Conservation (phyloP, 2,888 invertebrate species). For the Apamea monoglypha region DNA sequence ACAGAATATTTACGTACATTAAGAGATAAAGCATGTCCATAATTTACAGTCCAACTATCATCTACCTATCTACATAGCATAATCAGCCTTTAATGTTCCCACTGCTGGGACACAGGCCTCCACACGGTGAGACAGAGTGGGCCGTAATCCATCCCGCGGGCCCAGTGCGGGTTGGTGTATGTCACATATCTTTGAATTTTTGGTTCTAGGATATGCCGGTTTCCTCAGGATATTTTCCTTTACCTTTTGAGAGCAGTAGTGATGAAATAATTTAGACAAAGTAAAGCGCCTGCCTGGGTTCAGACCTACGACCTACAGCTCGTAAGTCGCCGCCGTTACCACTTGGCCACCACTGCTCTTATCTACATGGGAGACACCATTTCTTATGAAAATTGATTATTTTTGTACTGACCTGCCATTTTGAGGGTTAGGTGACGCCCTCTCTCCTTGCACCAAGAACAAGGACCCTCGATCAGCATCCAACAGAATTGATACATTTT, state of each 20-base stretch:
- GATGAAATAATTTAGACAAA: background rate
- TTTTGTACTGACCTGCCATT: slow-evolving; percentile 83
- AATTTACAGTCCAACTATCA: background rate
- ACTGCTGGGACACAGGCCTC: background rate
- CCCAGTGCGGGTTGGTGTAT: background rate
- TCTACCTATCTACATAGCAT: background rate
- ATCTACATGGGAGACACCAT: background rate
- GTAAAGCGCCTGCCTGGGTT: background rate
- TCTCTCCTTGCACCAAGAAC: slow-evolving; percentile 95
- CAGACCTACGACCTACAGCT: background rate
- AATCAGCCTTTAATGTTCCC: background rate
- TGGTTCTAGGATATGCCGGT: no score
- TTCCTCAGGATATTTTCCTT: no score
- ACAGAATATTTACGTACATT: slow-evolving; percentile 33
- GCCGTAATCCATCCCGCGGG: background rate
- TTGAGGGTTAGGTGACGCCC: slow-evolving; percentile 84
- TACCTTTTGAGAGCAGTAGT: no score
- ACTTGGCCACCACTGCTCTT: background rate
- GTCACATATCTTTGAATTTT: no score
- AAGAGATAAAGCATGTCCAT: background rate
- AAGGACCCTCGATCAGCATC: slow-evolving; percentile 98
- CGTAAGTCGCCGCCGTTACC: background rate
- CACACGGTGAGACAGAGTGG: background rate
- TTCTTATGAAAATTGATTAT: background rate
- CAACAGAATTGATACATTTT: slow-evolving; percentile 97